These are phyloP conservation scores for Muricea muricata DNA, from an alignment of 92 coral and sea anemone genomes.

Conservation along the genomic window DNA sequence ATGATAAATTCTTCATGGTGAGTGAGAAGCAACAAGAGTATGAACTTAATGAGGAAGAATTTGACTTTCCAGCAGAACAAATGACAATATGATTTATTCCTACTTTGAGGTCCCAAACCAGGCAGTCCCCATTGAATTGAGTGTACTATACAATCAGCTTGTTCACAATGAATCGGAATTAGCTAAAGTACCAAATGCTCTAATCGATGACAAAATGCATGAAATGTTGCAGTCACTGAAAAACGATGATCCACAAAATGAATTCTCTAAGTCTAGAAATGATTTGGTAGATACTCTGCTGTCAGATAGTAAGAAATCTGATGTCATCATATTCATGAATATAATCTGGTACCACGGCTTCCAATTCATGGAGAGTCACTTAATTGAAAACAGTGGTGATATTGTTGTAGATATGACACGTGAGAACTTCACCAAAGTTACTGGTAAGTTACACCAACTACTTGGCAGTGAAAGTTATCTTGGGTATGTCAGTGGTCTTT, in stretches of 20 bases:
- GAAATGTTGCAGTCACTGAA: slow-evolving; percentile 30
- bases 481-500: slow-evolving; percentile 22
- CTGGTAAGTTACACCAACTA: slow-evolving; percentile 30
- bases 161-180: slow-evolving; percentile 40
- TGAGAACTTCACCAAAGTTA: slow-evolving; percentile 44
- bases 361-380: slow-evolving; percentile 14
- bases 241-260: slow-evolving; percentile 24
- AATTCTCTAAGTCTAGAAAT: slow-evolving; percentile 40
- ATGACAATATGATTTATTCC: slow-evolving; percentile 1
- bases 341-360: slow-evolving; percentile 48
- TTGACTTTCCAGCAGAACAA: neutral
- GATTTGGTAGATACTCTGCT: slow-evolving; percentile 38
- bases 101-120: slow-evolving; percentile 8
- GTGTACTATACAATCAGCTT: slow-evolving; percentile 48
- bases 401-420: slow-evolving; percentile 34
- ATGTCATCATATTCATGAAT: slow-evolving; percentile 19
- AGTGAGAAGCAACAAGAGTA: neutral
- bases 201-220: neutral
- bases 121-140: slow-evolving; percentile 24
- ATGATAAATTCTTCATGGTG: slow-evolving; percentile 7
- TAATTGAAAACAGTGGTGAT: slow-evolving; percentile 34
- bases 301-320: slow-evolving; percentile 22
- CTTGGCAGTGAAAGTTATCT: neutral
- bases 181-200: slow-evolving; percentile 45
- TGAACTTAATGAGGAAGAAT: neutral